Percentiles rank a stretch among this genome's conserved stretches.
phyloP scores from a whole-genome alignment of 2,888 invertebrate species.

The Andrena haemorrhoa region DNA sequence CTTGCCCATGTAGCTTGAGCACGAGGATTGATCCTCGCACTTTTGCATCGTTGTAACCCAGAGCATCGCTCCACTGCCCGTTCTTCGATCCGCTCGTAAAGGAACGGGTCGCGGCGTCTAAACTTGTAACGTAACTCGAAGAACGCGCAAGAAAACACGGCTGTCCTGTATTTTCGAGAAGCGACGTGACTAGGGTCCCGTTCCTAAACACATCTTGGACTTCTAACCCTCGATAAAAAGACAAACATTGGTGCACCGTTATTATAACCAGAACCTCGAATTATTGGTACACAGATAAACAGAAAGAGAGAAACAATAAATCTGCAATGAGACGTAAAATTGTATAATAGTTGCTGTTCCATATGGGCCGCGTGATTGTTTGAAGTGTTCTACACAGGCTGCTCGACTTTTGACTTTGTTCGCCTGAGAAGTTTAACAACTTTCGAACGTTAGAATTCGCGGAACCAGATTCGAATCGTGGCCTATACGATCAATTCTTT shows the following conservation, averaged over 20 bases:
- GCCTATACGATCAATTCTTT: background rate
- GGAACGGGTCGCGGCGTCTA: slow-evolving; percentile 13
- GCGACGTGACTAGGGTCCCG: slow-evolving; percentile 2
- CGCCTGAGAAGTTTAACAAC: background rate
- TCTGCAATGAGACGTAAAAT: no score
- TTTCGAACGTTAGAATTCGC: background rate
- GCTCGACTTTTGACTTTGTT: no score
- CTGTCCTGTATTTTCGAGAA: slow-evolving; percentile 26
- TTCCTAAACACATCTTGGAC: background rate
- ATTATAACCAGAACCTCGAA: background rate
- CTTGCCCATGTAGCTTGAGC: background rate
- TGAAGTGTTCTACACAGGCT: no score
- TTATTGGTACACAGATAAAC: background rate
- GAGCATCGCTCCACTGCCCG: background rate
- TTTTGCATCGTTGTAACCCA: background rate
- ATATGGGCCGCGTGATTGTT: no score
- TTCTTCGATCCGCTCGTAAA: background rate
- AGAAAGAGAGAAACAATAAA: no score
- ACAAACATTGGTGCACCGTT: slow-evolving; percentile 7
- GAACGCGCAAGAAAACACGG: slow-evolving; percentile 11
- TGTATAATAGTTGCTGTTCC: no score
- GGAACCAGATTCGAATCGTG: background rate
- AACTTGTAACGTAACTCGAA: slow-evolving; percentile 9
- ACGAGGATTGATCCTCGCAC: slow-evolving; percentile 2
- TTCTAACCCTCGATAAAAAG: slow-evolving; percentile 1